Conservation (phyloP, 2,113 vertebrate genomes). For the Edolisoma coerulescens region DNA sequence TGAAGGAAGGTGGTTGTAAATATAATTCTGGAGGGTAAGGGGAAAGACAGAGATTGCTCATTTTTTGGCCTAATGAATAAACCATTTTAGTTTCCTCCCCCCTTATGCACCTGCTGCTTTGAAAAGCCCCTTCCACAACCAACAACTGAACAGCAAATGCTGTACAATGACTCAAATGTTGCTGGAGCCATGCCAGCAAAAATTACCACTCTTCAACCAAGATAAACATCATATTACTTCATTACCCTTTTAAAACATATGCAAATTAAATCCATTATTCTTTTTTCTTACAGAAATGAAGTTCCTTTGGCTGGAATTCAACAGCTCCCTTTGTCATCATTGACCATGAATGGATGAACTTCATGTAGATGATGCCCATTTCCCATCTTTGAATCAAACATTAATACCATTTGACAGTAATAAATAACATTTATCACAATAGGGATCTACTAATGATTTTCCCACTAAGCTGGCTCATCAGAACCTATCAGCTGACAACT, state of each 20-base stretch:
- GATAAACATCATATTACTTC: conserved; percentile 99
- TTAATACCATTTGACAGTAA: conserved; percentile 96
- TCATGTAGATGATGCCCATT: conserved; percentile 79
- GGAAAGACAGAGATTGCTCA: conserved; percentile 78
- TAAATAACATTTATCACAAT: conserved; percentile 99
- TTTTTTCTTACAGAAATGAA: conserved; percentile 83
- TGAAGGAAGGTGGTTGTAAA: conserved; percentile 51
- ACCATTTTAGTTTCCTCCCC: conserved; percentile 74
- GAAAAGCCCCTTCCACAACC: conserved; percentile 73
- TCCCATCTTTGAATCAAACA: conserved; percentile 93
- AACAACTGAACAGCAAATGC: conserved; percentile 80
- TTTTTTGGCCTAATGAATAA: conserved; percentile 89
- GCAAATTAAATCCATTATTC: conserved; percentile 94
- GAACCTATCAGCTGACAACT: conserved; percentile 89
- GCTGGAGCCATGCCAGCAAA: conserved; percentile 83
- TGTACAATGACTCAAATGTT: conserved; percentile 77
- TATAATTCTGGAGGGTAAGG: conserved; percentile 54
- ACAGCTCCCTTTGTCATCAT: conserved; percentile 81
- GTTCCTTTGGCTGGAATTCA: conserved; percentile 87
- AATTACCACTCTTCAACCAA: conserved; percentile 95
- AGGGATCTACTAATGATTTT: conserved; percentile 95
- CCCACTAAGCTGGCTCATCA: conserved; percentile 87
- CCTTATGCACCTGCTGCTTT: conserved; percentile 80
- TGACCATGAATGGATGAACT: conserved; percentile 83
- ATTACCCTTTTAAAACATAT: conserved; percentile 98